Base-by-base conservation (phyloP, 2,113 vertebrate species). In the Mormyrus lacerda region DNA sequence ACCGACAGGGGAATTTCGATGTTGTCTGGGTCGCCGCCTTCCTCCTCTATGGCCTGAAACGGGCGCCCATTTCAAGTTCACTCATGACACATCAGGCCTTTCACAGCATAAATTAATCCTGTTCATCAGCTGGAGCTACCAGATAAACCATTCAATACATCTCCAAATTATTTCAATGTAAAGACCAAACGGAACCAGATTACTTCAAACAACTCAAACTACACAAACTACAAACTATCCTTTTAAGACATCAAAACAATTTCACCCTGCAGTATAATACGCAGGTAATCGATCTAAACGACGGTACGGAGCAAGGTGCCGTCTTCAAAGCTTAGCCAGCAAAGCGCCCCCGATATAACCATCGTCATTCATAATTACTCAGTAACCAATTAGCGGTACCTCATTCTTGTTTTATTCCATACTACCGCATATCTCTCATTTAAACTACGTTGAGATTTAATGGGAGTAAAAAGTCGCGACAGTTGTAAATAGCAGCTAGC, bases 11-110 rank as follows among this genome's bases (percentile, higher is more conserved):
- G 94, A 92, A 97, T 95, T 93, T 98, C 96, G 94, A 98, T 96
- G 93, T 97, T 97, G 91, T 98, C 97, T 90, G 97, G 96, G 95
- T 99, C 98, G 0, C 97, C 98, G 92, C 97, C 97, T 96, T 99
- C 98, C 92, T 98, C 97, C 94, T 99, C 97, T 94, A 99, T 94
- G 90, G 97, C 98, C 98, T 99, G 93, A 69, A 94, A 89, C 91
- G 93, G 92, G 31, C 21, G 53, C 51, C 21, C 21, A n/a, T 45
- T 61, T 89, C 50, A 84, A 89, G 39, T 84, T 44, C 39, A 58
- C 55, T 11, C 42, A 42, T 4, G 51, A 4, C 45, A 53, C 85
- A 27, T 7, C 85, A 86, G n/a, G 19, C 61, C 61, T 69, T 69
- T 10, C 85, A 27, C 8, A 86, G 45, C 82, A 21, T 6, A 39